A percentile compares a stretch with the other conserved stretches of the same genome.
Conservation (phyloP, 2,797 vertebrate species). For the Galago senegalensis region DNA sequence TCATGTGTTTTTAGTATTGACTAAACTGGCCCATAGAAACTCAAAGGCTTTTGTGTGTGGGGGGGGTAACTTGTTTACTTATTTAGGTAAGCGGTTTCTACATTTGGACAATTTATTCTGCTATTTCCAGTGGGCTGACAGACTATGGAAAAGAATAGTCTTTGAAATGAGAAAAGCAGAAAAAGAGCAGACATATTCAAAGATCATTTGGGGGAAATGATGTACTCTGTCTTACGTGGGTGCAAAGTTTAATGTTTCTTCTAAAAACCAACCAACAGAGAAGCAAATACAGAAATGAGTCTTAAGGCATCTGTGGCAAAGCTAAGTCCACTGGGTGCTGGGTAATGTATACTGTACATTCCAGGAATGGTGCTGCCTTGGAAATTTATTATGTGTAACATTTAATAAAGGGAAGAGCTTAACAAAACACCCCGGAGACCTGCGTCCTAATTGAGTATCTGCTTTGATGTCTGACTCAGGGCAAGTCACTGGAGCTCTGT, state of each 20-base stretch:
- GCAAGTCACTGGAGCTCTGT: constrained; percentile 74
- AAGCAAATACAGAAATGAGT: constrained; percentile 67
- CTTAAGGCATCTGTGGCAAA: constrained; percentile 40
- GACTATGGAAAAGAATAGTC: constrained; percentile 38
- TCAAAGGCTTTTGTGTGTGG: background rate
- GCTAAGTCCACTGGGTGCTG: constrained; percentile 56
- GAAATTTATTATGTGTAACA: constrained; percentile 85
- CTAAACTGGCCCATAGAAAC: constrained; percentile 19
- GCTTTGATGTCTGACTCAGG: constrained; percentile 81
- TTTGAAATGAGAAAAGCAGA: constrained; percentile 12
- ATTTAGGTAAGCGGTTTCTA: constrained; percentile 1
- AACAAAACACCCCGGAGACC: constrained; percentile 77
- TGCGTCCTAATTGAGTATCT: constrained; percentile 76
- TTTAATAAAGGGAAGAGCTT: constrained; percentile 85
- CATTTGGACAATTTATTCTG: constrained; percentile 23
- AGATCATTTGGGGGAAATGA: background rate
- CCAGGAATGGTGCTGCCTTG: constrained; percentile 65
- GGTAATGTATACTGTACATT: constrained; percentile 70
- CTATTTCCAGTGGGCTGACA: background rate
- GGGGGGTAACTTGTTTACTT: background rate
- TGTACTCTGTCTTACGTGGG: background rate
- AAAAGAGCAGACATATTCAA: constrained; percentile 39
- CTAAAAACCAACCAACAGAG: constrained; percentile 66
- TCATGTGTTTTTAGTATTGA: constrained; percentile 55
- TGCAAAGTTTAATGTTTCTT: constrained; percentile 66